Evolutionary conservation across 2,888 invertebrate species (phyloP), one percentile per base, ranked within the genome.

Genomic region (Syrphus vitripennis): DNA sequence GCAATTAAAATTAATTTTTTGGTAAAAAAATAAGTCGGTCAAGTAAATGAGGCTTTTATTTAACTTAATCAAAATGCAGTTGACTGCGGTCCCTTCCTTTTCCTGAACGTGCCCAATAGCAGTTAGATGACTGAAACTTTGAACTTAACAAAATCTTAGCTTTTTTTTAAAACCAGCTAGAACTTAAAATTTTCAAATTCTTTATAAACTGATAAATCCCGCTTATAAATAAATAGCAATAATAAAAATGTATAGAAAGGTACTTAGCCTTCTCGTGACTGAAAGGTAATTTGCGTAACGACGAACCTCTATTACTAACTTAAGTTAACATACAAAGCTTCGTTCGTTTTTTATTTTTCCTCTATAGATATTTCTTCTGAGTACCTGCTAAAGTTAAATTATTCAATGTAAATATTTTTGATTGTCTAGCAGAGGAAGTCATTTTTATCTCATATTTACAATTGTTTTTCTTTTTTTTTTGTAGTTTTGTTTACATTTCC

Each of bases 321-420:
- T 12, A 42, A 61, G 4, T 19, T 24, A 42, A 42, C 63, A 63
- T 61, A 42, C 63, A 63, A 26, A 42, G 10, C 42, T 26, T 61
- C 12, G 16, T 29, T 53, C 26, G 31, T 29, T 9, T 55, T 16
- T 31, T 21, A 21, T 29, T 57, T 10, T 21, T 24, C n/a, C n/a
- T n/a, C n/a, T n/a, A n/a, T n/a, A n/a, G 1, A n/a, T 55, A 24
- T 55, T 21, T 42, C 42, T 40, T 61, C 21, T 26, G 3, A 34
- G 61, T 61, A 61, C 61, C 55, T 53, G 59, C 26, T 71, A 67
- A 63, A 65, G 45, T 57, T 67, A 79, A 84, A 79, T 76, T 71
- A 79, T 79, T 61, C 42, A 80, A 61, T 72, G 84, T 80, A 84
- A 84, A 84, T 84, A 80, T 80, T 80, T 74, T 57, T 53, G n/a